Evolutionary conservation across 2,797 vertebrate genomes (phyloP).

Genomic region (Acrocephalus scirpaceus): DNA sequence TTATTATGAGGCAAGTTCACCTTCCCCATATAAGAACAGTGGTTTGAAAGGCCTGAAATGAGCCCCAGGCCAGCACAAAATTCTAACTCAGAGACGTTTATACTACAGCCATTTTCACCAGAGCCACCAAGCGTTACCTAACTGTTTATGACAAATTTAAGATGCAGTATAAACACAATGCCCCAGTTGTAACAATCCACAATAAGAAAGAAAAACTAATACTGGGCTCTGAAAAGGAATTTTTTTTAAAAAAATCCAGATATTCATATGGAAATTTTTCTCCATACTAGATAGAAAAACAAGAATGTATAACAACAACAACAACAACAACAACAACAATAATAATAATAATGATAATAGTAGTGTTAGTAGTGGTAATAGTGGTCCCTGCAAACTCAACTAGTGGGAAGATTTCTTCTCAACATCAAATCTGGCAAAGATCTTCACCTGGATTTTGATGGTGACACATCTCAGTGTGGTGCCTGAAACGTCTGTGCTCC

Average conservation of each 20-base stretch:
- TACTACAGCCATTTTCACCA: background rate
- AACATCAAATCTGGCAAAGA: background rate
- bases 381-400: background rate
- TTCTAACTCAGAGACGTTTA: background rate
- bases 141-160: background rate
- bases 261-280: background rate
- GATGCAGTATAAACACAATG: accelerated
- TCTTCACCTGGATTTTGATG: background rate
- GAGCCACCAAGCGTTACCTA: background rate
- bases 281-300: background rate
- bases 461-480: background rate
- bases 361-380: background rate
- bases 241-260: no score
- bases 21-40: background rate
- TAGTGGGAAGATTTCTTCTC: background rate
- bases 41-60: background rate
- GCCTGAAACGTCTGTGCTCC: background rate
- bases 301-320: background rate
- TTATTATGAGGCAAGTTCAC: background rate
- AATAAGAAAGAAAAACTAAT: background rate
- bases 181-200: background rate
- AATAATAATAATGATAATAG: no score
- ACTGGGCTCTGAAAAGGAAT: background rate
- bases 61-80: background rate
- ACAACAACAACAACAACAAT: no score